These are phyloP conservation scores for Arion vulgaris DNA, from an alignment of 1,140 invertebrate genomes.

Conservation along the genomic window DNA sequence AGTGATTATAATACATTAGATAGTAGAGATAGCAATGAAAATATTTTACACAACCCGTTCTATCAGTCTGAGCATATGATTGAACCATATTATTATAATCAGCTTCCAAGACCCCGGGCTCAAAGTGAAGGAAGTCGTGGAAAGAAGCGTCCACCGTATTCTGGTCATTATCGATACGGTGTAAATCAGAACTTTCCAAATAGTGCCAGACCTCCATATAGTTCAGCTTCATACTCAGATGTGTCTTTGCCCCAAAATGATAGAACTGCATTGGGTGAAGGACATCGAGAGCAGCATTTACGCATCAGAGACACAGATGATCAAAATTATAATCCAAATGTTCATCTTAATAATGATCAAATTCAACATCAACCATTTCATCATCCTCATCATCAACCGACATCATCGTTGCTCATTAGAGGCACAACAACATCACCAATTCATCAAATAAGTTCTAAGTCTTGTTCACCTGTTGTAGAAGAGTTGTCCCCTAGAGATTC, in stretches of 20 bases:
- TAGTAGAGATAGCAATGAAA: not conserved
- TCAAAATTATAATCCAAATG: not conserved
- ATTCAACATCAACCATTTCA: not conserved
- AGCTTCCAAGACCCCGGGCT: slow-evolving; percentile 38
- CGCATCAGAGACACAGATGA: not conserved
- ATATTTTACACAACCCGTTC: not conserved
- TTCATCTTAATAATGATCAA: not conserved
- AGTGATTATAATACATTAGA: not conserved
- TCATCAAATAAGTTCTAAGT: not conserved
- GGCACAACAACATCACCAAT: not conserved
- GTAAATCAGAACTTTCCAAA: not conserved
- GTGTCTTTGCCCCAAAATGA: slow-evolving; percentile 11
- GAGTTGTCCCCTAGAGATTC: not conserved
- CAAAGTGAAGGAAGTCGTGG: slow-evolving; percentile 26
- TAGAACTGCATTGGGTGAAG: not conserved
- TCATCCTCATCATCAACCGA: not conserved
- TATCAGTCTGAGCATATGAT: not conserved
- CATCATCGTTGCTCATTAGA: not conserved
- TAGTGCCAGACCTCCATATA: not conserved
- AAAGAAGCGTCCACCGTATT: not conserved
- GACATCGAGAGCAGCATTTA: not conserved
- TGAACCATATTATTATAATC: slow-evolving; percentile 10
- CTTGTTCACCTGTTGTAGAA: not conserved
- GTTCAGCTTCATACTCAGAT: slow-evolving; percentile 16
- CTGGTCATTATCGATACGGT: not conserved